These are phyloP conservation scores for Rhinoptilus africanus DNA, from an alignment of 2,113 vertebrate genomes.

Conservation along the genomic window DNA sequence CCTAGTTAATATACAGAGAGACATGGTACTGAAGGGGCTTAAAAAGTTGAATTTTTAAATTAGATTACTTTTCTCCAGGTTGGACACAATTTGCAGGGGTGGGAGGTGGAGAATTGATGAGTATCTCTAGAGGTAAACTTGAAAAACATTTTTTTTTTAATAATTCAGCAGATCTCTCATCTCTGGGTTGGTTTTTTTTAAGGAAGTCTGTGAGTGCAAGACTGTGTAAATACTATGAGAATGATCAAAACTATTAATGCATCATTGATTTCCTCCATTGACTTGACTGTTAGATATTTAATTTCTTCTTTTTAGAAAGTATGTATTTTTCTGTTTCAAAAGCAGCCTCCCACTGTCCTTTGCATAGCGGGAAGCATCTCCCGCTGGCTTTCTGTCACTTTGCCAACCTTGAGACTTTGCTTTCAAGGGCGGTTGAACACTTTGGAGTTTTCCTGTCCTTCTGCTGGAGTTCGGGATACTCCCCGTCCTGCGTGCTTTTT, in stretches of 20 bases:
- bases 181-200: background rate
- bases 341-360: constrained; percentile 6
- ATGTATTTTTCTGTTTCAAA: constrained; percentile 9
- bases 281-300: background rate
- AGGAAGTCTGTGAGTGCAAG: background rate
- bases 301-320: background rate
- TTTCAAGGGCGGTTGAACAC: background rate
- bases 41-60: background rate
- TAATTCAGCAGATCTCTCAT: background rate
- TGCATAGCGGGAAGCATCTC: background rate
- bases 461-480: background rate
- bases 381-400: constrained; percentile 1
- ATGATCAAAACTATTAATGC: constrained; percentile 12
- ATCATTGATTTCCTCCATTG: constrained; percentile 21
- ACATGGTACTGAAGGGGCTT: background rate
- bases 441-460: background rate
- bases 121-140: background rate
- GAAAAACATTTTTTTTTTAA: background rate
- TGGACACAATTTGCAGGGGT: background rate
- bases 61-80: background rate
- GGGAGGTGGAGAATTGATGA: background rate
- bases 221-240: background rate
- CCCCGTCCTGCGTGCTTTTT: background rate
- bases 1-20: background rate
- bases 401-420: constrained; percentile 16